These are phyloP conservation scores for Pandemis corylana DNA, from an alignment of 2,888 invertebrate species.

Conservation along the genomic window DNA sequence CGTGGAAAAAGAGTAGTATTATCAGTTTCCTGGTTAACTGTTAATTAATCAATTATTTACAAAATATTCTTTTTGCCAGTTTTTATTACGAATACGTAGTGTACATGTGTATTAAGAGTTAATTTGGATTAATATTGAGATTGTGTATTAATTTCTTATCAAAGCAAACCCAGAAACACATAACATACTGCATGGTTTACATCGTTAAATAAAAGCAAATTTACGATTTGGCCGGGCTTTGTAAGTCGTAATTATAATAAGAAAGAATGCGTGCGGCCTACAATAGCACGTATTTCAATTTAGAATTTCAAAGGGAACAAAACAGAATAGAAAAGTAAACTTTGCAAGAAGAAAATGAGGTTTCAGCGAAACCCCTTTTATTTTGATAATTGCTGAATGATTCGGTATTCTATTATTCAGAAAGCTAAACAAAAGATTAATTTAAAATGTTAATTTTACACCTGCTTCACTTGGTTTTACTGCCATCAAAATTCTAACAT, in stretches of 20 bases:
- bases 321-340: constrained; percentile 28
- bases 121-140: not conserved
- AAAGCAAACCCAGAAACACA: not conserved
- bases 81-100: not conserved
- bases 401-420: constrained; percentile 25
- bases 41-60: not conserved
- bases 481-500: not conserved
- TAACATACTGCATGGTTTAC: not conserved
- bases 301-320: constrained; percentile 25
- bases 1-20: not conserved
- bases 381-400: constrained; percentile 28
- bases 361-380: constrained; percentile 27
- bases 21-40: not conserved
- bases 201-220: not conserved
- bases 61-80: not conserved
- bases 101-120: not conserved
- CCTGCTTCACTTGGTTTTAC: not conserved
- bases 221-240: not conserved
- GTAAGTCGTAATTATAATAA: constrained; percentile 18
- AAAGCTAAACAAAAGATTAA: constrained; percentile 6
- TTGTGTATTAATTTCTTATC: constrained; percentile 2
- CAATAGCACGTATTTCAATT: constrained; percentile 25
- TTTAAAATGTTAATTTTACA: constrained; percentile 20
- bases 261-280: constrained; percentile 1
- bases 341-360: constrained; percentile 26